Evolutionary conservation across 1,140 invertebrate genomes (phyloP).

Genomic region (Drosophila pruinosa): DNA sequence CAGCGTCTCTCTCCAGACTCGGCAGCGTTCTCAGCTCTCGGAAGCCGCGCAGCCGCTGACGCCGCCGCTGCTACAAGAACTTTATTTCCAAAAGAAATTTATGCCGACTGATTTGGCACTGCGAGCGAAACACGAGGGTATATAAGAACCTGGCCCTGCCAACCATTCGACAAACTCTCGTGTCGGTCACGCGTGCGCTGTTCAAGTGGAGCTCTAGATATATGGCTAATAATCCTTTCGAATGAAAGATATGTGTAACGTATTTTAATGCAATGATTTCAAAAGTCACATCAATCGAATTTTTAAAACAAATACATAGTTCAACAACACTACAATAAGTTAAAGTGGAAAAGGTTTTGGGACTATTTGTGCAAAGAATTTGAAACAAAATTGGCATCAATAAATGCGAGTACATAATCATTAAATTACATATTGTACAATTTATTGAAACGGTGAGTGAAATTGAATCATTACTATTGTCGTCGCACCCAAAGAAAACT

Average conservation of each 20-base stretch:
- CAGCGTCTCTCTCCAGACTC: slow-evolving; percentile 40
- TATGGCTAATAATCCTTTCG: slow-evolving; percentile 48
- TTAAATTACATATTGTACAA: neutral
- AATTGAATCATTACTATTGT: neutral
- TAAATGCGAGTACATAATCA: neutral
- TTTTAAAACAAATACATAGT: neutral
- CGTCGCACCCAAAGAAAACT: neutral
- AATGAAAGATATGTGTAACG: slow-evolving; percentile 43
- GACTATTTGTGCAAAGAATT: slow-evolving; percentile 1
- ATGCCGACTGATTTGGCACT: slow-evolving; percentile 28
- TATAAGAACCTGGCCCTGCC: slow-evolving; percentile 68
- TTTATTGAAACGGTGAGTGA: slow-evolving; percentile 32
- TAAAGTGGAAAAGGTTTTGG: neutral
- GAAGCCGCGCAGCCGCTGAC: slow-evolving; percentile 26
- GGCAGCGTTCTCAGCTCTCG: slow-evolving; percentile 33
- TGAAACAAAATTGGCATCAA: neutral
- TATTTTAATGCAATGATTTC: slow-evolving; percentile 16
- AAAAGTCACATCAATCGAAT: neutral
- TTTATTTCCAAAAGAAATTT: slow-evolving; percentile 65
- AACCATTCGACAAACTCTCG: slow-evolving; percentile 67
- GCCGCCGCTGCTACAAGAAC: slow-evolving; percentile 26
- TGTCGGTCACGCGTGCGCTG: slow-evolving; percentile 74
- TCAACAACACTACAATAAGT: neutral
- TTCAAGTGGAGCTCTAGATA: slow-evolving; percentile 38
- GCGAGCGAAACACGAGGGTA: slow-evolving; percentile 64